Evolutionary conservation across 2,888 invertebrate species (phyloP).

Genomic region (Morinoia aosen): DNA sequence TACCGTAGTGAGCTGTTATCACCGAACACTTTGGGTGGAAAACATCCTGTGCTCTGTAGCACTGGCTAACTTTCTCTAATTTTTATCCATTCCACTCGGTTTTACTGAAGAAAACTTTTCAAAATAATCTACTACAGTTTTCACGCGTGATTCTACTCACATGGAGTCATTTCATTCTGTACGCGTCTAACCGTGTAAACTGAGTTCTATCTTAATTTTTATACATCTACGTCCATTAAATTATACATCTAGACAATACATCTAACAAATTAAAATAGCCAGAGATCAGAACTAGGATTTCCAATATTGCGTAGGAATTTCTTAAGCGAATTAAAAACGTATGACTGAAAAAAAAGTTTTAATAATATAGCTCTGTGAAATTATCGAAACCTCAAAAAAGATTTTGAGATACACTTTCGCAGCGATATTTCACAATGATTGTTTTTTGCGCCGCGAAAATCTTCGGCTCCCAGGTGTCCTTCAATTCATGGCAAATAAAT

Average conservation of each 20-base stretch:
- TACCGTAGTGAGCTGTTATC: neutral
- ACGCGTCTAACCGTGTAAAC: neutral
- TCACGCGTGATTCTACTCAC: neutral
- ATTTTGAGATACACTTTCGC: neutral
- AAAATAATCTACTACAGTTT: neutral
- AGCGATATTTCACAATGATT: neutral
- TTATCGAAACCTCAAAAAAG: neutral
- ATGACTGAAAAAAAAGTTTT: neutral
- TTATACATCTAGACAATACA: no score
- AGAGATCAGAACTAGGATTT: no score
- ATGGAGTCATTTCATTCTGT: neutral
- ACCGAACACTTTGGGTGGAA: neutral
- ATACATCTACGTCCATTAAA: no score
- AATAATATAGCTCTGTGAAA: neutral
- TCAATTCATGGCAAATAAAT: slow-evolving; percentile 47
- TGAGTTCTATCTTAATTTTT: neutral
- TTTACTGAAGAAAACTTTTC: neutral
- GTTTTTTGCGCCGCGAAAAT: neutral
- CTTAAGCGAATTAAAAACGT: neutral
- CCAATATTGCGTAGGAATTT: neutral
- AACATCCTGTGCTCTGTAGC: neutral
- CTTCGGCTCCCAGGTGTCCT: slow-evolving; percentile 32
- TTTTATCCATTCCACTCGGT: neutral
- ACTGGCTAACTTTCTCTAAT: neutral
- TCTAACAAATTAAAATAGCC: no score